These are phyloP conservation scores for Brachypodius melanocephalos DNA, from an alignment of 2,113 vertebrate genomes.

Conservation along the genomic window DNA sequence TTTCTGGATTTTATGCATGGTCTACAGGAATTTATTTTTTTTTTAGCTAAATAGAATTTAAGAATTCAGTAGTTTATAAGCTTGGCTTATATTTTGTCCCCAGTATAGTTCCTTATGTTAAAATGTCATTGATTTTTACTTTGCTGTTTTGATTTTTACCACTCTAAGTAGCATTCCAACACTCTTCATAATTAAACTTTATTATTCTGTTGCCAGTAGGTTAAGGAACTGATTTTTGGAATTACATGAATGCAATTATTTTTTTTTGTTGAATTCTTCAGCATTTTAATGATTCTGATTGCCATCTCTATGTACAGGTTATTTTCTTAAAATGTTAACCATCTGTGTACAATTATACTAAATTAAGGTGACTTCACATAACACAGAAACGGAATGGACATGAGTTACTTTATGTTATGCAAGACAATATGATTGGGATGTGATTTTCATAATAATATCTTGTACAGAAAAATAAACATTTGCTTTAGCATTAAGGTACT, in stretches of 20 bases:
- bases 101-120: neutral
- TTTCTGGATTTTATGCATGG: neutral
- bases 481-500: neutral
- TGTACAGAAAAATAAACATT: neutral
- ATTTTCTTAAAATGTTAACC: neutral
- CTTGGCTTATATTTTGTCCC: neutral
- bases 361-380: neutral
- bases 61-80: neutral
- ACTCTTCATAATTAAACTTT: neutral
- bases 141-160: neutral
- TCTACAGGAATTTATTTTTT: neutral
- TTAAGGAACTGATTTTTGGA: neutral
- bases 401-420: neutral
- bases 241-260: neutral
- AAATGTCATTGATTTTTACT: neutral
- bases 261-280: neutral
- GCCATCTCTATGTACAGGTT: neutral
- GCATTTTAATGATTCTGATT: neutral
- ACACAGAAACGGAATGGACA: neutral
- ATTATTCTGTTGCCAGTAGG: neutral
- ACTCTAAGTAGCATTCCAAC: neutral
- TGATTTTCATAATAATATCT: neutral
- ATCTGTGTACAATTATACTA: neutral
- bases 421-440: neutral
- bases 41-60: neutral